Percentiles rank a stretch among this genome's conserved stretches.
Evolutionary conservation across 2,797 vertebrate species (phyloP).

Genomic region (Sebastolobus alascanus): DNA sequence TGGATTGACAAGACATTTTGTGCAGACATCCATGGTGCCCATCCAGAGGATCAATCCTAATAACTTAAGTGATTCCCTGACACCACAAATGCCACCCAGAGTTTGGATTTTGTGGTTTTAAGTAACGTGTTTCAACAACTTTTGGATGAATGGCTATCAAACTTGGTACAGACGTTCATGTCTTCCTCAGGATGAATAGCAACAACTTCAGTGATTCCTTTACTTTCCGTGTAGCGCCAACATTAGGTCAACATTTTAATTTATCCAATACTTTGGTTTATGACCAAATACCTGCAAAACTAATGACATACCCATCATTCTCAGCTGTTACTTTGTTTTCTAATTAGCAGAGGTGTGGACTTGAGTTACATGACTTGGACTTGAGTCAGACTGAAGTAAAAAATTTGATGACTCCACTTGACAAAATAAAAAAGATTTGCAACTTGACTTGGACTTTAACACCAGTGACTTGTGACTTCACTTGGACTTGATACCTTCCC

Average conservation of each 20-base stretch:
- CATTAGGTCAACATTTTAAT: not conserved
- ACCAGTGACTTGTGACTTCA: too few relatives aligned
- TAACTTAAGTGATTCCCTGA: not conserved
- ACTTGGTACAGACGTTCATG: too few relatives aligned
- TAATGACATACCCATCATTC: not conserved
- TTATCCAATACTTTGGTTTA: not conserved
- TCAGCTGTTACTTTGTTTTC: not conserved
- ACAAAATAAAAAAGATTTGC: too few relatives aligned
- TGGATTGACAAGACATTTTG: not conserved
- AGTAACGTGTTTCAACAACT: not conserved
- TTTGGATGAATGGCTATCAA: not conserved
- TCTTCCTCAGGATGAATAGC: not conserved
- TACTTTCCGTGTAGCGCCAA: not conserved
- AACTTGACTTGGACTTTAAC: fast-evolving
- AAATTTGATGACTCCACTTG: too few relatives aligned
- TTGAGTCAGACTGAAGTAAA: too few relatives aligned
- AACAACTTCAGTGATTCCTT: not conserved
- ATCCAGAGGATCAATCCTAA: not conserved
- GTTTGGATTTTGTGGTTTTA: not conserved
- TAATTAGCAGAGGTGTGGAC: not conserved
- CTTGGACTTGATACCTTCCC: too few relatives aligned
- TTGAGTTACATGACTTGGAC: too few relatives aligned
- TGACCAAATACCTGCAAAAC: not conserved
- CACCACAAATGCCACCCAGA: not conserved
- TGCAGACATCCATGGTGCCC: not conserved